These are phyloP conservation scores for Planococcus citri DNA, from an alignment of 1,140 invertebrate species.

Conservation along the genomic window DNA sequence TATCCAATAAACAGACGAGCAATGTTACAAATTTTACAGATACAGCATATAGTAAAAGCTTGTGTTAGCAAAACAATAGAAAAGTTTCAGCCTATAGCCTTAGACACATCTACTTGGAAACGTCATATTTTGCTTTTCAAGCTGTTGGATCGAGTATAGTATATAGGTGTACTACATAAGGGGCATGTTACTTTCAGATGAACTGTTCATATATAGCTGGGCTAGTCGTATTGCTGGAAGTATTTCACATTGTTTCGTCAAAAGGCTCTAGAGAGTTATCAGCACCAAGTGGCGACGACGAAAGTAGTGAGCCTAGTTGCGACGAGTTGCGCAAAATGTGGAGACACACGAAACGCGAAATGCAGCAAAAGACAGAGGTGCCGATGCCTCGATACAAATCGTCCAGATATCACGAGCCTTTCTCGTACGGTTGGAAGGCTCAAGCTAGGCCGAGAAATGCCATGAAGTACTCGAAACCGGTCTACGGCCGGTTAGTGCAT, in stretches of 20 bases:
- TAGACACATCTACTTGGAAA: too few relatives aligned
- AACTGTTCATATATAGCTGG: background rate
- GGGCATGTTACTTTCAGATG: background rate
- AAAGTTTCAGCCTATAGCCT: too few relatives aligned
- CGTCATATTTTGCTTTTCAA: too few relatives aligned
- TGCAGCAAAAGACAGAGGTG: background rate
- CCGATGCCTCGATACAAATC: background rate
- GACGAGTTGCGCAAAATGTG: constrained; percentile 9
- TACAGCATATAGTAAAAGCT: too few relatives aligned
- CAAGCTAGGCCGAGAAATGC: background rate
- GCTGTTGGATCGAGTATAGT: too few relatives aligned
- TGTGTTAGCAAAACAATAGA: too few relatives aligned
- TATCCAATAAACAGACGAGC: too few relatives aligned
- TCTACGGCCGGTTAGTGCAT: constrained; percentile 1
- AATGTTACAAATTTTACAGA: too few relatives aligned
- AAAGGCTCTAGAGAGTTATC: background rate
- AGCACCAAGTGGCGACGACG: background rate
- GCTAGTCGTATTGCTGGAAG: background rate
- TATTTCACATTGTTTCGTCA: background rate
- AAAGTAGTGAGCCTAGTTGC: background rate
- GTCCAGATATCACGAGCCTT: background rate
- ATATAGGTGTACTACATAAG: too few relatives aligned
- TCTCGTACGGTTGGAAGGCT: constrained; percentile 1
- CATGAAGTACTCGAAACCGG: constrained; percentile 7
- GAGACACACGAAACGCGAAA: constrained; percentile 9